Percentiles rank a stretch among this genome's conserved stretches.
phyloP scores from a whole-genome alignment of 2,113 vertebrate genomes.

The Rafetus swinhoei region DNA sequence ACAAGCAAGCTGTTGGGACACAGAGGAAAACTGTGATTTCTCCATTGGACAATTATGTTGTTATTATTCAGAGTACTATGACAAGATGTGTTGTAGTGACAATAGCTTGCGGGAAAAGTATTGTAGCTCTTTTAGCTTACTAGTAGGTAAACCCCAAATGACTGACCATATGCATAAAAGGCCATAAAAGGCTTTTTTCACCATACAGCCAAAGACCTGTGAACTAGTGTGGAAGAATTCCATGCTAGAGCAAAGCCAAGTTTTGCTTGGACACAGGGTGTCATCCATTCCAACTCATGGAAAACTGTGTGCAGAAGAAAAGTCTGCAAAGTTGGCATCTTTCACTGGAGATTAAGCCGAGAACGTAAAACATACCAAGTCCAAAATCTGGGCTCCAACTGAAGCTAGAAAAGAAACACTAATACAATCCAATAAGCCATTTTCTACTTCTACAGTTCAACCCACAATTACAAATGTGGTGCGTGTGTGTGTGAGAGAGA shows the following conservation, averaged over 20 bases:
- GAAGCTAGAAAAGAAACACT: background rate
- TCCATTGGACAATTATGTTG: constrained; percentile 3
- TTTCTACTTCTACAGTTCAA: background rate
- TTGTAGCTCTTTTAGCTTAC: background rate
- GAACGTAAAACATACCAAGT: background rate
- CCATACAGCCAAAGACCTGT: background rate
- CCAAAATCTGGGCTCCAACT: background rate
- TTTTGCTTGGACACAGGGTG: background rate
- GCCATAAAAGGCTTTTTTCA: background rate
- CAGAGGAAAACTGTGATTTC: constrained; percentile 52
- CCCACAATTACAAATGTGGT: background rate
- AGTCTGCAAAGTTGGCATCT: rapidly evolving
- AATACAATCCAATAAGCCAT: background rate
- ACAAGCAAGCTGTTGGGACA: background rate
- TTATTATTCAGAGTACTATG: constrained; percentile 2
- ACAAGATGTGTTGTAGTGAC: constrained; percentile 1
- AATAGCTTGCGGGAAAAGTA: constrained; percentile 17
- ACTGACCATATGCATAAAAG: rapidly evolving
- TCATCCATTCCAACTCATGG: background rate
- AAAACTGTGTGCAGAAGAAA: background rate
- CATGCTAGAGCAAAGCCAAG: background rate
- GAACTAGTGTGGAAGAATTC: background rate
- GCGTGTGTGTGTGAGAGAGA: background rate
- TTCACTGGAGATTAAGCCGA: background rate
- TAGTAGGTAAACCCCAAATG: background rate